Base-by-base conservation (phyloP, 2,888 invertebrate genomes). In the Pegoplata infirma region DNA sequence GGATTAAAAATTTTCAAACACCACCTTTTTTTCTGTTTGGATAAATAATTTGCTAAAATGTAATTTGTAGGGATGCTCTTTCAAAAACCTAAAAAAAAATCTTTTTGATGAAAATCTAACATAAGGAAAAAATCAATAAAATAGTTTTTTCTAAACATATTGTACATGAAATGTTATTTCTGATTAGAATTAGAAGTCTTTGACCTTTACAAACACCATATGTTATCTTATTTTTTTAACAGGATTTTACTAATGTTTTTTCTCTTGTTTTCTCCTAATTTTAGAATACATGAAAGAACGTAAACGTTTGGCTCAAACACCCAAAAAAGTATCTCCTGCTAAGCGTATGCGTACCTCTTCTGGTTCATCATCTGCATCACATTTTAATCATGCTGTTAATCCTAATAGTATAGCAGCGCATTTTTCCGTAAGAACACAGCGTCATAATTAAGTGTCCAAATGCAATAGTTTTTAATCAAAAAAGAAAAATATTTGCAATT, bases 211-310 rank as follows among this genome's bases (percentile, higher is more conserved):
- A 7, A 2, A 12, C 4, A 40, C n/a, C n/a, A n/a, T 40, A n/a
- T 40, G 36, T 40, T 21, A 19, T 23, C n/a, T n/a, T n/a, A n/a
- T n/a, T n/a, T n/a, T n/a, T n/a, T n/a, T n/a, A n/a, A n/a, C n/a
- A n/a, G 21, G 8, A 51, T 28, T 32, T 53, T 28, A 14, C 32
- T n/a, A 16, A 55, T 53, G 14, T n/a, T 12, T 1, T 40, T n/a
- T 40, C 36, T 40, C 2, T 5, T 32, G 40, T 64, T 44, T 53
- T 59, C 16, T 64, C 5, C 67, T 47, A 66, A 72, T 87, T 88
- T 32, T 85, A 90, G 89, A 90, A 82, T 90, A 88, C 82, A 89
- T 90, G 88, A 90, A 90, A 83, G 89, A 90, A 83, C 89, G 90
- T 80, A 90, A 90, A 83, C 89, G 89, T 36, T 85, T 89, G 55